A percentile compares a stretch with the other conserved stretches of the same genome.
Conservation (phyloP, 2,113 vertebrate species). For the Albula goreensis region DNA sequence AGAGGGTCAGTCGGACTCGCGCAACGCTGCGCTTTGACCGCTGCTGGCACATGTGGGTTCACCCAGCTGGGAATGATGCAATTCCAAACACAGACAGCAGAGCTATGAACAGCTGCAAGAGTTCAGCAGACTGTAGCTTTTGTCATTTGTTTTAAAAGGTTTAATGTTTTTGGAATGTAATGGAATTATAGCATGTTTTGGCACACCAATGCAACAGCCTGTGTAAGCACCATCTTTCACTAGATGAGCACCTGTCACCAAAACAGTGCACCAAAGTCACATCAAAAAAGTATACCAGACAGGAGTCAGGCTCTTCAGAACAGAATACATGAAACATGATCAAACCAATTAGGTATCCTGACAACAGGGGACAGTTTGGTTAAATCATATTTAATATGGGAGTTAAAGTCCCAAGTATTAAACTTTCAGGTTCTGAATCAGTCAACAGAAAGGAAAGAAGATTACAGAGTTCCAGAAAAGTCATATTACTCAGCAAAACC, state of each 20-base stretch:
- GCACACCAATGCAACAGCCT: background rate
- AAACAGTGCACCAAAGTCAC: background rate
- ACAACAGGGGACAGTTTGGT: background rate
- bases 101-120: background rate
- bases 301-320: background rate
- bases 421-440: background rate
- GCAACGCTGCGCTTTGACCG: background rate
- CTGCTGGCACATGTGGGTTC: background rate
- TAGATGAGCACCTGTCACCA: background rate
- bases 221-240: background rate
- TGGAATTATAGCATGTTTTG: background rate
- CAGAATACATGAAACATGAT: background rate
- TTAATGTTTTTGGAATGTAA: background rate
- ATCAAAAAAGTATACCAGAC: background rate
- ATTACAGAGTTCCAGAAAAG: background rate
- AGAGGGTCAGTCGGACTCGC: too few species aligned
- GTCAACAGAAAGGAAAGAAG: background rate
- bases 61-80: background rate
- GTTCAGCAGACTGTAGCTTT: background rate
- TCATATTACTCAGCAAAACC: background rate
- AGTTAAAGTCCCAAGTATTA: background rate
- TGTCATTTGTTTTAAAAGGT: background rate
- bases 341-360: background rate
- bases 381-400: background rate
- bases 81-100: background rate